Evolutionary conservation across 2,113 vertebrate species (phyloP), one percentile per base, ranked within the genome.

Genomic region (Forbesichthys papilliferus): DNA sequence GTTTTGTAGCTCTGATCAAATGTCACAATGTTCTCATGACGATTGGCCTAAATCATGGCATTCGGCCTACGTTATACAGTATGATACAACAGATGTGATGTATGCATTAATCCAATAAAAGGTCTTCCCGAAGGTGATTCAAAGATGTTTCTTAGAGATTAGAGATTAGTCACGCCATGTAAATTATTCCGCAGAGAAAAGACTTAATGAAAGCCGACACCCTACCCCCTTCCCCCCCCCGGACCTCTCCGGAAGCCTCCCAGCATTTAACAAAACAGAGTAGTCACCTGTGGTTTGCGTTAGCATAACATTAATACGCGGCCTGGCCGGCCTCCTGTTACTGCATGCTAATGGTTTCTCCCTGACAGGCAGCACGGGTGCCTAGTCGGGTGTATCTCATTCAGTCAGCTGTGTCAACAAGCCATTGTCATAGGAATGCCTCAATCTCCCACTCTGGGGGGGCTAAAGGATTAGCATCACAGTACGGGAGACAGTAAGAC

Each of bases 401-500:
- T 64, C 73, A 56, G 60, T 77, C 54, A n/a, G 69, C 68, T 62
- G 70, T 51, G 74, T 84, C 86, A 86, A 88, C 81, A 82, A 83
- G 84, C 83, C 74, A 84, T 89, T 92, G 83, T 91, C 75, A 75
- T 20, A 0, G 59, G 69, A 60, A 74, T 64, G 75, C 47, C 76
- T 69, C 75, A 60, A 79, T 86, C 83, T 88, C 64, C 86, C 82
- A 72, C 78, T 86, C 72, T 78, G 80, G 85, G 66, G 78, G 83
- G 6, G 78, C 81, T 69, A 58, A 51, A 57, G 80, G 87, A 91
- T 93, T 86, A 92, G 65, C 88, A 89, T 88, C 76, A 88, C 81
- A 84, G 62, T 87, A 68, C 73, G 64, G 13, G 16, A 27, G 61
- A 48, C 5, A 13, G 16, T 18, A 11, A 48, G 53, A 18, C 14